Conservation (phyloP, 2,797 vertebrate species). For the Chromis chromis region DNA sequence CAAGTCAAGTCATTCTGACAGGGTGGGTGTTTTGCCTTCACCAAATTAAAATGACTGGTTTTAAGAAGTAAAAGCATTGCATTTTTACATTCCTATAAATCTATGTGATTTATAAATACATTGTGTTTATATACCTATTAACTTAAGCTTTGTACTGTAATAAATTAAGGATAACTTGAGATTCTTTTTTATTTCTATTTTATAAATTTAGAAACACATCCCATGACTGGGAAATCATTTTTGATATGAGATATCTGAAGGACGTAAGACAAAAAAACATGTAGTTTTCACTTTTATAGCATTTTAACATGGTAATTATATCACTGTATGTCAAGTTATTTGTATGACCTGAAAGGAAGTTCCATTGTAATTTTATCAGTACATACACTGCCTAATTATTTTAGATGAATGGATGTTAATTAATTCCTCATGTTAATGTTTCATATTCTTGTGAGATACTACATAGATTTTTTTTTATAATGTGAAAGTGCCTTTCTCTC, state of each 20-base stretch:
- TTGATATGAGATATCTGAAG: conserved; percentile 50
- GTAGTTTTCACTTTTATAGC: conserved; percentile 29
- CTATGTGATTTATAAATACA: conserved; percentile 43
- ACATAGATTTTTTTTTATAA: conserved; percentile 36
- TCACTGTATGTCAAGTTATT: conserved; percentile 19
- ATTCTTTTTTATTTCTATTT: conserved; percentile 37
- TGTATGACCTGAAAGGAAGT: conserved; percentile 42
- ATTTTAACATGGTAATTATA: conserved; percentile 30
- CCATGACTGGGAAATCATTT: conserved; percentile 44
- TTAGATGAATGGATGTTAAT: conserved; percentile 47
- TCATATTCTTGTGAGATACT: conserved; percentile 45
- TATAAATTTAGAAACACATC: conserved; percentile 31
- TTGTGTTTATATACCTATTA: conserved; percentile 66
- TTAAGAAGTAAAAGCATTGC: conserved; percentile 20
- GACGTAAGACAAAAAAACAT: conserved; percentile 5
- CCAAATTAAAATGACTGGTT: conserved; percentile 42
- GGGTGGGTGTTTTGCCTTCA: conserved; percentile 22
- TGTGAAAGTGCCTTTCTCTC: conserved; percentile 66
- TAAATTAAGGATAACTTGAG: conserved; percentile 59
- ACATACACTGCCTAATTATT: conserved; percentile 51
- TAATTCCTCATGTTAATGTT: conserved; percentile 41
- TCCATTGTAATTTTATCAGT: conserved; percentile 34
- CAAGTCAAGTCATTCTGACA: neutral
- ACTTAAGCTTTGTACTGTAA: conserved; percentile 74
- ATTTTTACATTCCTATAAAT: conserved; percentile 58